Evolutionary conservation across 2,888 invertebrate genomes (phyloP).

Genomic region (Callyntrura sp.): DNA sequence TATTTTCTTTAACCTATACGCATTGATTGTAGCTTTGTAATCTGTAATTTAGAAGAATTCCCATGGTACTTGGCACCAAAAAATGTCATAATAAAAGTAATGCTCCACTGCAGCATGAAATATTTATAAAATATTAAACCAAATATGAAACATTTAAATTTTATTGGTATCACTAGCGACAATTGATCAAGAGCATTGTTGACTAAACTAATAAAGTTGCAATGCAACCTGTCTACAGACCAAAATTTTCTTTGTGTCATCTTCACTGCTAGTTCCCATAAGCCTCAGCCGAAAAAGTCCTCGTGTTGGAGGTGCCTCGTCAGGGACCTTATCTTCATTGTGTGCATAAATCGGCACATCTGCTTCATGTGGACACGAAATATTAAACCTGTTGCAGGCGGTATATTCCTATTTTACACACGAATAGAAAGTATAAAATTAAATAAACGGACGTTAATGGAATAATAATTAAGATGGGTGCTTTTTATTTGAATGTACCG

Average conservation of each 20-base stretch:
- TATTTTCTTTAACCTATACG: too few species aligned
- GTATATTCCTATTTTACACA: neutral
- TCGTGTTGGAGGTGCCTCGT: neutral
- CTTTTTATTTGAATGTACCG: neutral
- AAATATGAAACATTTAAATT: too few species aligned
- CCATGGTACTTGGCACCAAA: too few species aligned
- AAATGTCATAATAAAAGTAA: too few species aligned
- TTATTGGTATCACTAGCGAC: too few species aligned
- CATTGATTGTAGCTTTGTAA: too few species aligned
- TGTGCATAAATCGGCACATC: neutral
- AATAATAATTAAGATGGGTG: too few species aligned
- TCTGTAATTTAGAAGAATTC: too few species aligned
- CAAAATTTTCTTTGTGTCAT: neutral
- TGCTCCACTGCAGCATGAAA: too few species aligned
- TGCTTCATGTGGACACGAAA: neutral
- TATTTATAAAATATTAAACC: too few species aligned
- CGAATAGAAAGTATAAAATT: neutral
- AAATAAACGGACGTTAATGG: neutral
- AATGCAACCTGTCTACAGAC: neutral
- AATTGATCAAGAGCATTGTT: too few species aligned
- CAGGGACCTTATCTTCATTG: neutral
- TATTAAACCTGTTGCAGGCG: neutral
- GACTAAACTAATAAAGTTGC: constrained; percentile 16
- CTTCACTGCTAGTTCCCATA: constrained; percentile 1
- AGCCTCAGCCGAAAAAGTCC: constrained; percentile 1